Evolutionary conservation across 2,888 invertebrate species (phyloP).

Genomic region (Campoletis raptor): DNA sequence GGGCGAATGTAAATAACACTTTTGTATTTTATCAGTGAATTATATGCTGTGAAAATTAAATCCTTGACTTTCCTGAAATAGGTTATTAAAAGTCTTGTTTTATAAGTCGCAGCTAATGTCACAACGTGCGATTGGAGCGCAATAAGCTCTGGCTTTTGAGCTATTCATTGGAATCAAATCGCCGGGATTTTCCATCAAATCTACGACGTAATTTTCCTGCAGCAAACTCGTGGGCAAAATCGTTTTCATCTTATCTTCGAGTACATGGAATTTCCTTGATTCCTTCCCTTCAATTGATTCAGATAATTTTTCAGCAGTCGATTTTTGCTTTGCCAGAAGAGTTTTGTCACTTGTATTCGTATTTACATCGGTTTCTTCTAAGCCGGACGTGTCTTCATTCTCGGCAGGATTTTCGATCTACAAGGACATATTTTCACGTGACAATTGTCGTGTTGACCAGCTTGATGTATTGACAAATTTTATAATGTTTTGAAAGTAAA

Average conservation of each 20-base stretch:
- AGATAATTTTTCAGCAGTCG: background rate
- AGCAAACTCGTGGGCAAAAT: conserved; percentile 86
- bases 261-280: conserved; percentile 8
- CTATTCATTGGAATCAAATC: conserved; percentile 84
- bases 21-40: conserved; percentile 56
- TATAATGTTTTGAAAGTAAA: background rate
- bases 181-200: conserved; percentile 86
- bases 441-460: background rate
- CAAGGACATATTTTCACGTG: background rate
- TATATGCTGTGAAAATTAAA: conserved; percentile 18
- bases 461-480: background rate
- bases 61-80: background rate
- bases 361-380: conserved; percentile 1
- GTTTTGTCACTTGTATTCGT: conserved; percentile 15
- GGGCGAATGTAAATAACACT: conserved; percentile 69
- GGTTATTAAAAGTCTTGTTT: background rate
- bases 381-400: background rate
- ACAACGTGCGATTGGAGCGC: conserved; percentile 67
- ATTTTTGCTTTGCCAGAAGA: background rate
- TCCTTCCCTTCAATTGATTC: background rate
- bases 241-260: conserved; percentile 13
- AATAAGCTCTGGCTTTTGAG: conserved; percentile 83
- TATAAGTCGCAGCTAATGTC: conserved; percentile 45
- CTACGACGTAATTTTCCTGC: conserved; percentile 88
- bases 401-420: conserved; percentile 40